Base-by-base conservation (phyloP, 1,140 invertebrate species). In the Condylostylus longicornis region DNA sequence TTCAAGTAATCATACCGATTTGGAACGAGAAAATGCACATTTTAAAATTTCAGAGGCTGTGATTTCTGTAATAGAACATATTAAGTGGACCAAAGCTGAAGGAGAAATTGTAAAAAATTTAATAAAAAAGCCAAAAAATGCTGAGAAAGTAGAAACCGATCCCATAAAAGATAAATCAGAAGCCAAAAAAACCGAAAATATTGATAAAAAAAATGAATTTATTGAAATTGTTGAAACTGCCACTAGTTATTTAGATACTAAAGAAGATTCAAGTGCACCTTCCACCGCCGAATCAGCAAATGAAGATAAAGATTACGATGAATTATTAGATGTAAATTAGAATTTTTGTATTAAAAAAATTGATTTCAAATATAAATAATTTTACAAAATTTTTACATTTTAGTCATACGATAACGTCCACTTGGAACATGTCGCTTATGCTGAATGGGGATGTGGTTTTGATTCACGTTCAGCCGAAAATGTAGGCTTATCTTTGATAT, bases 11-110 rank as follows among this genome's bases (percentile, higher is more conserved):
- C 77, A 79, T 51, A 82, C 80, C 7, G 79, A 85, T 49, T 58
- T 88, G 34, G 82, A 87, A 45, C 71, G 79, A 51, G 84, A 89
- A 64, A 88, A 87, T 62, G 81, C 82, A 0, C 84, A 89, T 61
- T 89, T 89, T 56, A 78, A 70, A 49, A 78, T 87, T 40, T 83
- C 75, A 7, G 84, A 89, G 62, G 82, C 81, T 1, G 70, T 87
- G 47, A 87, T 89, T 46, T 71, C 80, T 31, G 82, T 79, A 22
- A 82, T 88, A 37, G 84, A 87, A 60, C 72, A 76, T 46, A 68
- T 76, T n/a, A 64, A 62, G 43, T 68, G 65, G 49, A 58, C 52
- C 27, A 45, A 50, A 40, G 19, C 19, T 13, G 40, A 48, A 25
- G 42, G 2, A 17, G 31, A 4, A 17, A 42, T n/a, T 28, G 17